Evolutionary conservation across 2,113 vertebrate species (phyloP), one percentile per base, ranked within the genome.

Genomic region (Barbus barbus): DNA sequence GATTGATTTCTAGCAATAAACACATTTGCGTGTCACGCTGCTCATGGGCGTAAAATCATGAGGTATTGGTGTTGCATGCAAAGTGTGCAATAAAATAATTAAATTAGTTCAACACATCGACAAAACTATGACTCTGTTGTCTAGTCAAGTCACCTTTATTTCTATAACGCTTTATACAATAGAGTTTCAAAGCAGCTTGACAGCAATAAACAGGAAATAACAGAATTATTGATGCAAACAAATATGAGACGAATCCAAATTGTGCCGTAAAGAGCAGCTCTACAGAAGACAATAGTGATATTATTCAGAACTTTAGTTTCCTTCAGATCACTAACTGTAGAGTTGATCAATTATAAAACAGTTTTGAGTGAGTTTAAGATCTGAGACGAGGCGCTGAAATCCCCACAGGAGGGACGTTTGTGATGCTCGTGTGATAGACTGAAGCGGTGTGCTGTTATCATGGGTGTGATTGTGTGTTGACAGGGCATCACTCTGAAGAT

Each of bases 401-500:
- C n/a, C n/a, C n/a, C n/a, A n/a, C n/a, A 13, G 12, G 44, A 14
- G 44, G 12, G 3, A 36, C 4, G 48, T 51, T 51, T 51, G 16
- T 51, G 48, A 51, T 18, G 4, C 4, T 6, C n/a, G n/a, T n/a
- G n/a, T n/a, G n/a, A n/a, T n/a, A n/a, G n/a, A n/a, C n/a, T n/a
- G n/a, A n/a, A n/a, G n/a, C n/a, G n/a, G n/a, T n/a, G n/a, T n/a
- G n/a, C n/a, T n/a, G n/a, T n/a, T n/a, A n/a, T n/a, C n/a, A n/a
- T 80, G n/a, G 3, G 36, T 20, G 18, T 26, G 12, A 8, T 18
- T 38, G 53, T 80, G 13, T 86, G n/a, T 91, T 72, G 84, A 65
- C 90, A 99, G 98, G 98, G 98, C 87, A 99, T 99, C 89, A 99
- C 98, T 84, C 94, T 99, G 93, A 99, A 99, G 94, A 98, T 99